Conservation (phyloP, 2,797 vertebrate species). For the Rhadinocentrus ornatus region DNA sequence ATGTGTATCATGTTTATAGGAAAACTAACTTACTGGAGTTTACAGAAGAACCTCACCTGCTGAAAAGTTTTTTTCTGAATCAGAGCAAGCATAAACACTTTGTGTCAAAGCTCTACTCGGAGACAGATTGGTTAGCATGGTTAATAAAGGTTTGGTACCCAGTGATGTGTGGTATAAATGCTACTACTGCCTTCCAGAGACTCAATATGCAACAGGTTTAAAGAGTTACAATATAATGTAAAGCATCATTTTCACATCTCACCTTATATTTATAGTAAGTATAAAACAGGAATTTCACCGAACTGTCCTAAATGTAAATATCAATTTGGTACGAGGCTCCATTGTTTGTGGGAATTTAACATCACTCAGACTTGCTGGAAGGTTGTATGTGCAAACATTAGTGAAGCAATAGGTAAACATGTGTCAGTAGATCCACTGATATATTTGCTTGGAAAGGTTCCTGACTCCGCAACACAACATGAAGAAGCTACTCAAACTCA, state of each 20-base stretch:
- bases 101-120: neutral
- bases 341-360: neutral
- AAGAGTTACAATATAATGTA: slow-evolving; percentile 1
- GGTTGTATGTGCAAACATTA: neutral
- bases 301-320: slow-evolving; percentile 2
- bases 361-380: neutral
- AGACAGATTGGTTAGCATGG: neutral
- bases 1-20: neutral
- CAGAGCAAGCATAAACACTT: neutral
- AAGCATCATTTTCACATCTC: neutral
- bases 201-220: slow-evolving; percentile 9
- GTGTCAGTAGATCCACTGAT: too few relatives aligned
- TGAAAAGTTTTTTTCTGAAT: too few relatives aligned
- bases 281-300: slow-evolving; percentile 3
- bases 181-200: neutral
- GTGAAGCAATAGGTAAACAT: neutral
- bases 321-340: neutral
- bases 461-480: too few relatives aligned
- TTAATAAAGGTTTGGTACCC: neutral
- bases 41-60: neutral
- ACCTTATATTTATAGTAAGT: neutral
- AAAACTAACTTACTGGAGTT: too few relatives aligned
- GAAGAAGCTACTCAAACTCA: too few relatives aligned
- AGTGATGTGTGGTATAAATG: neutral
- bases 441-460: too few relatives aligned